Evolutionary conservation across 2,113 vertebrate species (phyloP), one percentile per base, ranked within the genome.

Genomic region (Opisthocomus hoazin): DNA sequence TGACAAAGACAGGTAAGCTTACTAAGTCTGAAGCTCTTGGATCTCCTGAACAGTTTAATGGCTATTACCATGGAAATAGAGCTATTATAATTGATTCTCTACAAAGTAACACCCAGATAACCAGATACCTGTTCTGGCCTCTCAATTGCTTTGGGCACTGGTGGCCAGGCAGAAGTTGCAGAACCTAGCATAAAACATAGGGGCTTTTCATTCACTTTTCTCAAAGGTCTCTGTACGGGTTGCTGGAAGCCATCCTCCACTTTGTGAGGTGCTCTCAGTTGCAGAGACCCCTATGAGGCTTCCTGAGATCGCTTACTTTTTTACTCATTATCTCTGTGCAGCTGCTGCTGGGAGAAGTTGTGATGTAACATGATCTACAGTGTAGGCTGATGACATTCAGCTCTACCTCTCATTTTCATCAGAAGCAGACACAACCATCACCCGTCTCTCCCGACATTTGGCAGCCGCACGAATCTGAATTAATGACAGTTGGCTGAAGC

Each of bases 391-490:
- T 94, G 85, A 92, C 60, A 93, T 90, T 93, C 90, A 95, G 87
- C 53, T 96, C 94, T 95, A 91, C 75, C 78, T 95, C 93, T 95
- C 80, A 84, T 95, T 96, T 97, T 97, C 84, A 78, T 96, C 87
- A 97, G 95, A 94, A 57, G 30, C 87, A 91, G 66, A 92, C 92
- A 93, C 78, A 96, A 92, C 88, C 84, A 87, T 96, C 85, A 90
- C 77, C 71, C 10, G 10, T 81, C 89, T 96, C 66, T 96, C 88
- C 88, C 74, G 32, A 66, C 89, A 92, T 95, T 93, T 96, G 93
- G 80, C 90, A 95, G 80, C 60, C 3, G 51, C 76, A 87, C 54
- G 80, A 92, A 94, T 74, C 70, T 94, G 85, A 86, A 84, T 91
- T 94, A 93, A 90, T 89, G 91, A 93, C 93, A 93, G 80, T 87